Conservation (phyloP, 2,888 invertebrate species). For the Diarsia dahlii region DNA sequence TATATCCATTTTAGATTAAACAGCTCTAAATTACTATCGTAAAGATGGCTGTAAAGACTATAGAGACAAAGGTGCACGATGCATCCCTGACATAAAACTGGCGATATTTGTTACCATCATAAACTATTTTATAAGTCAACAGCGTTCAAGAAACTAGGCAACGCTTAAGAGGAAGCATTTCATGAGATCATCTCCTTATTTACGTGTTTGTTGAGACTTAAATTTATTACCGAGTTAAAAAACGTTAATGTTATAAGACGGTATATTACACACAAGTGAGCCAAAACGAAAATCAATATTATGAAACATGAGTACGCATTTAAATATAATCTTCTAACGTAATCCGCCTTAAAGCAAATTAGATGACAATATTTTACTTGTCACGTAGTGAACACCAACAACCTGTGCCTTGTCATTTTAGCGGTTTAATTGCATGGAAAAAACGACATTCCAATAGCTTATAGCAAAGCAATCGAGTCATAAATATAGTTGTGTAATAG, state of each 20-base stretch:
- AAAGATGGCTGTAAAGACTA: conserved; percentile 70
- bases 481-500: conserved; percentile 82
- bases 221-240: conserved; percentile 66
- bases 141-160: conserved; percentile 68
- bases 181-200: conserved; percentile 73
- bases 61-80: conserved; percentile 72
- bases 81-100: conserved; percentile 77
- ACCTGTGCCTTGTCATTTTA: conserved; percentile 55
- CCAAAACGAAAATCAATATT: conserved; percentile 61
- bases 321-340: conserved; percentile 62
- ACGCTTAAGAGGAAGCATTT: conserved; percentile 70
- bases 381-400: conserved; percentile 59
- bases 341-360: conserved; percentile 69
- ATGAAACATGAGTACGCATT: conserved; percentile 47
- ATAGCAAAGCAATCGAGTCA: conserved; percentile 72
- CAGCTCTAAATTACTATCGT: conserved; percentile 71
- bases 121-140: conserved; percentile 79
- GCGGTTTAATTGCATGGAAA: conserved; percentile 75
- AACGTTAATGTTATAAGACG: conserved; percentile 41
- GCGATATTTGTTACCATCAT: conserved; percentile 80
- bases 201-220: conserved; percentile 68
- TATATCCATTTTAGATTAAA: conserved; percentile 72
- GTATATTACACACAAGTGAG: conserved; percentile 48
- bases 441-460: conserved; percentile 74
- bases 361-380: conserved; percentile 68